Percentiles rank a stretch among this genome's conserved stretches.
phyloP scores from a whole-genome alignment of 2,888 invertebrate species.

The Ophraella communa region DNA sequence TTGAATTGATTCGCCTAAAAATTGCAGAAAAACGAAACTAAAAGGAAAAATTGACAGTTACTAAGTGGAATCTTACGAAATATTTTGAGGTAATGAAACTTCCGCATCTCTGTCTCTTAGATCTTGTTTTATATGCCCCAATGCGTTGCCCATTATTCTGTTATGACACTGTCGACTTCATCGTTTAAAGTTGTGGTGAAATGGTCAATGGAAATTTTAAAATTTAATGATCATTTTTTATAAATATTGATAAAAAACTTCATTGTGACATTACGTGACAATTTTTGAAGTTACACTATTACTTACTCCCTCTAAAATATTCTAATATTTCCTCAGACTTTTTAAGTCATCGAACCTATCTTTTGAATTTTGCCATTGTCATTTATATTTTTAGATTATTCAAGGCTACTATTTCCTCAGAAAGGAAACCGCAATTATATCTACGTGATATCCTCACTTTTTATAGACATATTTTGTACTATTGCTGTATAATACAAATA shows the following conservation, averaged over 20 bases:
- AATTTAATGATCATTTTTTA: background rate
- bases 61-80: constrained; percentile 25
- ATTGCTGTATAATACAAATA: no score
- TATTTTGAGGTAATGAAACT: constrained; percentile 6
- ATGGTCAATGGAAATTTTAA: background rate
- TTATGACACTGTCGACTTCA: background rate
- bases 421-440: background rate
- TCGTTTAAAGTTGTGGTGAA: background rate
- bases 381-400: background rate
- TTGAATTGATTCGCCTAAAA: constrained; percentile 33
- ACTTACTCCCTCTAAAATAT: background rate
- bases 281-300: no score
- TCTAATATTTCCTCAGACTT: no score
- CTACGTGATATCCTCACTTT: background rate
- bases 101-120: constrained; percentile 21
- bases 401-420: background rate
- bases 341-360: background rate
- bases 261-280: background rate
- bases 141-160: constrained; percentile 2
- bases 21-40: background rate
- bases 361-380: background rate
- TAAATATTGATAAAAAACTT: background rate
- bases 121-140: constrained; percentile 24
- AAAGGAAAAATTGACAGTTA: no score
- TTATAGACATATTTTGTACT: no score